phyloP scores from a whole-genome alignment of 2,888 invertebrate species.

The Baccha elongata region DNA sequence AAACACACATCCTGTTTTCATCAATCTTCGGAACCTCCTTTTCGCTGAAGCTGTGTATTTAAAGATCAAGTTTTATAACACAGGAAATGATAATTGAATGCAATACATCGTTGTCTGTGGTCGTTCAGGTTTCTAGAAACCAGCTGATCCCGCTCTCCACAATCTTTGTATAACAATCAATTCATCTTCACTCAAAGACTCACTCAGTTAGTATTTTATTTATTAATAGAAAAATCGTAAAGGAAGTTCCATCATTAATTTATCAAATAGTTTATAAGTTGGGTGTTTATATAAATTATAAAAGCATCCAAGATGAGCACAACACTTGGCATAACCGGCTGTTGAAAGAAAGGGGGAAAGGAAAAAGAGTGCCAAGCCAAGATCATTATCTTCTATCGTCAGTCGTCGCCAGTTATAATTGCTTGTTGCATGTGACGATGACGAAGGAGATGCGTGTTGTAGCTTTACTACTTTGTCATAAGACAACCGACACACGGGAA shows the following conservation, averaged over 20 bases:
- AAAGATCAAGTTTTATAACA: constrained; percentile 28
- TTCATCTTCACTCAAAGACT: constrained; percentile 44
- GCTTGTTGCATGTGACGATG: constrained; percentile 30
- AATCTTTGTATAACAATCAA: constrained; percentile 53
- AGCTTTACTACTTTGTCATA: constrained; percentile 16
- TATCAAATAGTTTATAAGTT: constrained; percentile 62
- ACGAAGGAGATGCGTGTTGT: constrained; percentile 30
- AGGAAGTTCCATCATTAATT: constrained; percentile 63
- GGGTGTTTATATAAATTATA: constrained; percentile 67
- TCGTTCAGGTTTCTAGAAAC: constrained; percentile 43
- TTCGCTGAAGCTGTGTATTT: neutral
- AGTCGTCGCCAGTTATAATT: constrained; percentile 36
- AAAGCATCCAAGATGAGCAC: constrained; percentile 10
- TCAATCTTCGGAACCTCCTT: constrained; percentile 32
- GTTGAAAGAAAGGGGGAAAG: constrained; percentile 1
- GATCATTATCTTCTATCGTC: constrained; percentile 61
- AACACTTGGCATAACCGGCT: neutral
- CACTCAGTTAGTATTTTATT: constrained; percentile 10
- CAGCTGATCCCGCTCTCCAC: constrained; percentile 30
- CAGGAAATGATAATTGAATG: constrained; percentile 69
- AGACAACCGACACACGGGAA: neutral
- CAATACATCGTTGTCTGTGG: constrained; percentile 24
- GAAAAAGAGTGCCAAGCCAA: constrained; percentile 39
- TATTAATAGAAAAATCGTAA: constrained; percentile 52
- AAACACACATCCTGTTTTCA: constrained; percentile 56